A percentile compares a stretch with the other conserved stretches of the same genome.
Conservation (phyloP, 2,888 invertebrate species). For the Prostheceraeus crozeri region DNA sequence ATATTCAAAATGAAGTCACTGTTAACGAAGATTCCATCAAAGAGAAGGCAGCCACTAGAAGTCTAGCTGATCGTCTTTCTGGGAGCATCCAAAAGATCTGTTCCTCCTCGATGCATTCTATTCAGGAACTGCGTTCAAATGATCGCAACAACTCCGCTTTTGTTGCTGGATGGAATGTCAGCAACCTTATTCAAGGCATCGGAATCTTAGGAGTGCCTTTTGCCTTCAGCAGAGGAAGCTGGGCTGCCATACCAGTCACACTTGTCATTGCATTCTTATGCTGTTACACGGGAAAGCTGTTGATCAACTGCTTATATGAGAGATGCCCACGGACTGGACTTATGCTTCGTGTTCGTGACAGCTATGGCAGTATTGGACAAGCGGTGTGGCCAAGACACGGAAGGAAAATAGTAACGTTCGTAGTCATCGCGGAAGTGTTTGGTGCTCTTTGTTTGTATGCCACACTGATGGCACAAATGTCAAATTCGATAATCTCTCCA, state of each 20-base stretch:
- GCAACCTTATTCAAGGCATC: slow-evolving; percentile 37
- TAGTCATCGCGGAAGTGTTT: slow-evolving; percentile 32
- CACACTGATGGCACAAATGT: slow-evolving; percentile 29
- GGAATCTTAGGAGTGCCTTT: slow-evolving; percentile 38
- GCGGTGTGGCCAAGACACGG: slow-evolving; percentile 36
- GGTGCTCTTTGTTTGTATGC: slow-evolving; percentile 35
- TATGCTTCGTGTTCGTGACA: slow-evolving; percentile 1
- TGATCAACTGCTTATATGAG: slow-evolving; percentile 35
- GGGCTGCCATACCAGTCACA: slow-evolving; percentile 21
- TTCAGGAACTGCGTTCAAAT: slow-evolving; percentile 25
- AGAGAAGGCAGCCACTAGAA: no score
- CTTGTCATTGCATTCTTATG: slow-evolving; percentile 30
- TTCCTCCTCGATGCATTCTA: no score
- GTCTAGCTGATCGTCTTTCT: no score
- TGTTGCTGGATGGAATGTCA: slow-evolving; percentile 37
- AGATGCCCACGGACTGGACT: slow-evolving; percentile 17
- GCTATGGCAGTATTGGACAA: slow-evolving; percentile 30
- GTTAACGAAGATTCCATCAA: no score
- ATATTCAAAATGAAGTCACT: no score
- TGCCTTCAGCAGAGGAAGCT: slow-evolving; percentile 29
- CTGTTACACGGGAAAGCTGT: slow-evolving; percentile 36
- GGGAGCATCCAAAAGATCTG: no score
- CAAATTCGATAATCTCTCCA: slow-evolving; percentile 6
- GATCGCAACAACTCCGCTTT: slow-evolving; percentile 33
- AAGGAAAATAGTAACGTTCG: slow-evolving; percentile 27